Conservation (phyloP, 2,797 vertebrate species). For the Gobionotothen gibberifrons region DNA sequence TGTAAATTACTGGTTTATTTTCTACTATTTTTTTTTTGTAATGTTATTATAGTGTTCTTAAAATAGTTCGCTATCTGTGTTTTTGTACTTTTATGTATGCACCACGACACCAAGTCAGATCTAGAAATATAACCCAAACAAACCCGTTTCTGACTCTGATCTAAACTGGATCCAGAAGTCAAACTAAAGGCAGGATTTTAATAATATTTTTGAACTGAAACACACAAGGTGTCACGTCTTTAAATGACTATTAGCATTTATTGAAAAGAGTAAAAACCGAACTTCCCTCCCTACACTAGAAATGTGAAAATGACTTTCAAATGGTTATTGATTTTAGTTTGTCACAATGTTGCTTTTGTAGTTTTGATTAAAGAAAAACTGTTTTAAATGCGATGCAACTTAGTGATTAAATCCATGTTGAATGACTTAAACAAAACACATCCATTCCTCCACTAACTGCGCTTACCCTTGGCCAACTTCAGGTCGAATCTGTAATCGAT, state of each 20-base stretch:
- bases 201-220: background rate
- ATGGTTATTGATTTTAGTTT: background rate
- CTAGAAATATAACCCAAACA: too few relatives aligned
- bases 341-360: background rate
- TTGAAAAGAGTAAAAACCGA: too few relatives aligned
- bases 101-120: too few relatives aligned
- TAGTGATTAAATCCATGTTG: background rate
- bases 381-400: background rate
- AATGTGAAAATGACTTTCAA: background rate
- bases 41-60: too few relatives aligned
- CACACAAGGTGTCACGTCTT: background rate
- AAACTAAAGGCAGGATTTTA: background rate
- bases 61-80: too few relatives aligned
- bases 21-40: too few relatives aligned
- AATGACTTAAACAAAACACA: background rate
- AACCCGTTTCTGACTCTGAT: too few relatives aligned
- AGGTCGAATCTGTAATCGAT: constrained; percentile 91
- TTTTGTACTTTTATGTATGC: too few relatives aligned
- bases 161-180: background rate
- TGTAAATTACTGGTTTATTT: too few relatives aligned
- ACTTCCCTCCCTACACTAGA: background rate
- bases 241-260: too few relatives aligned
- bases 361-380: background rate
- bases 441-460: background rate
- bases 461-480: constrained; percentile 91